Evolutionary conservation across 2,113 vertebrate genomes (phyloP).

Genomic region (Nipponia nippon): DNA sequence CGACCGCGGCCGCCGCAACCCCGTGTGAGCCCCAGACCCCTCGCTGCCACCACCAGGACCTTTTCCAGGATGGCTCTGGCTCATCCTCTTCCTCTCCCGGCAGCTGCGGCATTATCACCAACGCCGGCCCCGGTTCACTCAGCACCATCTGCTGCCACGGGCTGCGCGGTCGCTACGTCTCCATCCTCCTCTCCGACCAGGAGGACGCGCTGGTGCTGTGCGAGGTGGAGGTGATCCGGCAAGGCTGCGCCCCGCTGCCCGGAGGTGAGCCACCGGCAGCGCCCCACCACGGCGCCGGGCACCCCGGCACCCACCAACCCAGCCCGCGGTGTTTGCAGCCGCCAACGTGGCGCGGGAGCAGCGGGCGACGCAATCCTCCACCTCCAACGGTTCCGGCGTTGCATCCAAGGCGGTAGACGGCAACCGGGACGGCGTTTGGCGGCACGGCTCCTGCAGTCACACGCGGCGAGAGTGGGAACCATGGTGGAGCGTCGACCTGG

Average conservation of each 20-base stretch:
- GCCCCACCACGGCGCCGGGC: too few relatives aligned
- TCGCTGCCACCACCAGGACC: accelerated
- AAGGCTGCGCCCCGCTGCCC: background rate
- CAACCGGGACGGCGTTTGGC: background rate
- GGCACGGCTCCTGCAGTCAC: background rate
- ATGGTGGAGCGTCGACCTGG: background rate
- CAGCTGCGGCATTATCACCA: background rate
- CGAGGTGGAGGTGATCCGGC: background rate
- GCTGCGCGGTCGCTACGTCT: background rate
- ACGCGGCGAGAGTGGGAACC: background rate
- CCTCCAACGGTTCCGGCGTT: background rate
- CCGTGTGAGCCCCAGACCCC: background rate
- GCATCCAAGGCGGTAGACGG: background rate
- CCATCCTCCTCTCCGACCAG: background rate
- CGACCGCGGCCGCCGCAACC: background rate
- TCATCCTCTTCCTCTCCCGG: background rate
- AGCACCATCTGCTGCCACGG: background rate
- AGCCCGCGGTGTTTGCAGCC: background rate
- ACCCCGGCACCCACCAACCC: background rate
- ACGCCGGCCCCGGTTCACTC: background rate
- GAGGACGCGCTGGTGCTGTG: background rate
- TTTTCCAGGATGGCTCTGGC: accelerated
- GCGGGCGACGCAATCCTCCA: background rate
- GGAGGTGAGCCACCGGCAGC: background rate
- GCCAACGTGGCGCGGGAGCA: background rate